These are phyloP conservation scores for Thrips palmi DNA, from an alignment of 1,140 invertebrate genomes.

Conservation along the genomic window DNA sequence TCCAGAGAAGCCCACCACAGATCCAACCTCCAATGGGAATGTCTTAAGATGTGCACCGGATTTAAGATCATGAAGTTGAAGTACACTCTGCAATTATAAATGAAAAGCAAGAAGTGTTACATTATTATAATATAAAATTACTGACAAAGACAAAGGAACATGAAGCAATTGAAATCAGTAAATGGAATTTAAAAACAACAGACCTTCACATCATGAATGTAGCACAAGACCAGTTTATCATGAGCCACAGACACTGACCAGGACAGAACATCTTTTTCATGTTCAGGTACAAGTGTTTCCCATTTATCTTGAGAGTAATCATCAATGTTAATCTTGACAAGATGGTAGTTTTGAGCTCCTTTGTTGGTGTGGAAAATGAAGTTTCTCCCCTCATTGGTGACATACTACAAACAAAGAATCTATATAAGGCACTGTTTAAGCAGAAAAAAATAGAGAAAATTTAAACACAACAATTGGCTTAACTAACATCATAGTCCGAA, in stretches of 20 bases:
- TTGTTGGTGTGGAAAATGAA: constrained; percentile 87
- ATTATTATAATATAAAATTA: background rate
- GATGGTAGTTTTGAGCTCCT: constrained; percentile 75
- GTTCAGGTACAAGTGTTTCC: constrained; percentile 66
- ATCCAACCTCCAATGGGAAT: constrained; percentile 73
- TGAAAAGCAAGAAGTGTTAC: background rate
- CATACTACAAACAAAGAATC: constrained; percentile 42
- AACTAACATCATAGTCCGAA: constrained; percentile 76
- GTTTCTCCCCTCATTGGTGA: constrained; percentile 71
- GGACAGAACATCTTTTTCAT: constrained; percentile 74
- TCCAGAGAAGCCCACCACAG: constrained; percentile 65
- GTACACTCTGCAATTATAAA: constrained; percentile 42
- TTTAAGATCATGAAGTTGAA: constrained; percentile 62
- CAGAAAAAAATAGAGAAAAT: background rate
- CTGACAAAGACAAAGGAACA: background rate
- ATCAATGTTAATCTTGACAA: constrained; percentile 77
- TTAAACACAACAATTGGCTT: background rate
- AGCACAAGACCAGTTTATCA: constrained; percentile 78
- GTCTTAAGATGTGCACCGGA: constrained; percentile 50
- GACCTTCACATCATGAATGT: constrained; percentile 90
- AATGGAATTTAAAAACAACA: background rate
- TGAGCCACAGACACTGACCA: constrained; percentile 66
- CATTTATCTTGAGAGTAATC: constrained; percentile 62
- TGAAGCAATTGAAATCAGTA: background rate
- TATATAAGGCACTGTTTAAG: background rate